phyloP scores from a whole-genome alignment of 2,113 vertebrate species.

The Nycticebus coucang region DNA sequence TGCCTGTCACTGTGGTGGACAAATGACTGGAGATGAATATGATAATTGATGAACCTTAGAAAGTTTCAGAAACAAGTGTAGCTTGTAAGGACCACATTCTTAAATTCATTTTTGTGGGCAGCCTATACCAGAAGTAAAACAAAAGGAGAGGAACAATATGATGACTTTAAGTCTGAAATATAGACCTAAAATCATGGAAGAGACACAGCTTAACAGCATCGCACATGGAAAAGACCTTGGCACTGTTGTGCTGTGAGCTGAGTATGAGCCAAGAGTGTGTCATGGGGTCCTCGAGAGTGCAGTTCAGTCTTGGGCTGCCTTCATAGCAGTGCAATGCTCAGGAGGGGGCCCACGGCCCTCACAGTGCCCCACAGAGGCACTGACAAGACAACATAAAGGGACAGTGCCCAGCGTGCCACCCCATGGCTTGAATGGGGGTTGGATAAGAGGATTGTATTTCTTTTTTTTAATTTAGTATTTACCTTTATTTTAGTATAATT shows the following conservation, averaged over 20 bases:
- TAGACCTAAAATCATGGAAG: background rate
- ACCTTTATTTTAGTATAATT: no score
- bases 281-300: background rate
- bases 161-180: background rate
- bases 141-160: background rate
- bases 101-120: background rate
- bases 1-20: background rate
- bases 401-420: background rate
- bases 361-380: fast-evolving
- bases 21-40: background rate
- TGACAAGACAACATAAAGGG: no score
- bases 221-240: no score
- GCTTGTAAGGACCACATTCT: fast-evolving
- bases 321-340: no score
- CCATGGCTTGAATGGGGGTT: background rate
- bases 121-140: background rate
- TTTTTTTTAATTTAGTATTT: background rate
- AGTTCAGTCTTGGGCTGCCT: background rate
- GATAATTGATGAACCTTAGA: background rate
- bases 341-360: no score
- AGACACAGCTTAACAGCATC: no score
- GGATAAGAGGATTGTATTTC: background rate
- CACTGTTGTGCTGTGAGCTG: background rate
- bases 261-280: background rate
- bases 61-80: background rate